Conservation (phyloP, 2,113 vertebrate genomes). For the Oxygymnocypris stewartii region DNA sequence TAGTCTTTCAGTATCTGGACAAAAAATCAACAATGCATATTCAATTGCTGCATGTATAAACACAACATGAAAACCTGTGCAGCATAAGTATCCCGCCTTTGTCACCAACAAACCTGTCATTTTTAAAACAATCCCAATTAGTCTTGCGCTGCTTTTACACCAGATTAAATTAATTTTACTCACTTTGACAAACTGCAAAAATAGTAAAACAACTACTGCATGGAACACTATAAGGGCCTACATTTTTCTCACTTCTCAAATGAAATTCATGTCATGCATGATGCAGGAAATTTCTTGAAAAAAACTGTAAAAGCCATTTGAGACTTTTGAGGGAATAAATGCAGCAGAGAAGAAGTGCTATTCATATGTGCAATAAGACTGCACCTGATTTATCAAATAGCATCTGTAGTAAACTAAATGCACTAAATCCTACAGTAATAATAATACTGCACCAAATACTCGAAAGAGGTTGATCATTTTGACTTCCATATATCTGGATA, state of each 20-base stretch:
- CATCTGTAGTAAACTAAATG: neutral
- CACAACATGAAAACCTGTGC: neutral
- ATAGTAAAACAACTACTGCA: neutral
- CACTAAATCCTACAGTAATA: no score
- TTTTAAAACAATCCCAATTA: neutral
- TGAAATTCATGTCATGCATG: neutral
- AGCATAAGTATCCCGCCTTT: neutral
- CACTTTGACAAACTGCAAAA: neutral
- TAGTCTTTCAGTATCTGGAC: neutral
- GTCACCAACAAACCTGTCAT: neutral
- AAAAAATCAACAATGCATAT: neutral
- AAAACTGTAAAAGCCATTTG: neutral
- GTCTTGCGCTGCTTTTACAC: neutral
- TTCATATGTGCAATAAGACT: neutral
- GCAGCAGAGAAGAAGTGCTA: neutral
- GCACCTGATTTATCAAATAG: neutral
- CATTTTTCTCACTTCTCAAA: neutral
- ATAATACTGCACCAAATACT: neutral
- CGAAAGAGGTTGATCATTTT: neutral
- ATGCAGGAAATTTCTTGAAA: neutral
- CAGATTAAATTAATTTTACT: neutral
- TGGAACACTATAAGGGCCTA: neutral
- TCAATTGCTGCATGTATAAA: neutral
- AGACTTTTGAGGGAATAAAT: neutral
- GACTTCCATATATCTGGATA: no score